Evolutionary conservation across 1,140 invertebrate species (phyloP), one percentile per base, ranked within the genome.

Genomic region (Hyposmocoma kahamanoa): DNA sequence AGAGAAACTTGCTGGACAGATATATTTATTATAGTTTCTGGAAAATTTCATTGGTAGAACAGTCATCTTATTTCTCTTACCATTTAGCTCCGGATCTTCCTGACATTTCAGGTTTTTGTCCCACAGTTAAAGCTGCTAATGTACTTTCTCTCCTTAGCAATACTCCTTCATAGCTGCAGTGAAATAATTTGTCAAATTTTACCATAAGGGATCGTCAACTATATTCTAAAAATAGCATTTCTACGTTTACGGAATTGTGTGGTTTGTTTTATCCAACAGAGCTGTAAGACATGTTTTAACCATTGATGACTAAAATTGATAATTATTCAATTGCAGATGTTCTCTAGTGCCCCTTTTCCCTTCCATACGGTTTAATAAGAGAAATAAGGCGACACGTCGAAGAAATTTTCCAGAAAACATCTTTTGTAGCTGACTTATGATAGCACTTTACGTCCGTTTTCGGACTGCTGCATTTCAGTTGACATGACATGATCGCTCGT

Each of bases 231-330:
- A 59, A 49, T 56, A 62, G n/a, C n/a, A n/a, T n/a, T 57, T 52
- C 22, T 61, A 42, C 61, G 59, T 53, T 65, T 68, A 49, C 41
- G 67, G 64, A 66, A 51, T 62, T 56, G 67, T 61, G 66, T 72
- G 73, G 69, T 84, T 83, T 78, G 67, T 66, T 66, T 68, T 26
- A 42, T 59, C 44, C 47, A 53, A 36, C 55, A 75, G 71, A 70
- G 77, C 75, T 83, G 81, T 71, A 75, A 82, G 78, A 83, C 71
- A 76, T 85, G 82, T 85, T 85, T 85, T 85, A 85, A 85, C 82
- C 82, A 85, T 85, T 83, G 82, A 75, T 62, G 72, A 80, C 76
- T 68, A 67, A 76, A 72, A 79, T 72, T 46, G 63, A 68, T 74
- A 77, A 83, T 80, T 82, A 81, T 83, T 84, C 72, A 72, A 73